These are phyloP conservation scores for Thomomys bottae DNA, from an alignment of 2,113 vertebrate genomes.

Conservation along the genomic window DNA sequence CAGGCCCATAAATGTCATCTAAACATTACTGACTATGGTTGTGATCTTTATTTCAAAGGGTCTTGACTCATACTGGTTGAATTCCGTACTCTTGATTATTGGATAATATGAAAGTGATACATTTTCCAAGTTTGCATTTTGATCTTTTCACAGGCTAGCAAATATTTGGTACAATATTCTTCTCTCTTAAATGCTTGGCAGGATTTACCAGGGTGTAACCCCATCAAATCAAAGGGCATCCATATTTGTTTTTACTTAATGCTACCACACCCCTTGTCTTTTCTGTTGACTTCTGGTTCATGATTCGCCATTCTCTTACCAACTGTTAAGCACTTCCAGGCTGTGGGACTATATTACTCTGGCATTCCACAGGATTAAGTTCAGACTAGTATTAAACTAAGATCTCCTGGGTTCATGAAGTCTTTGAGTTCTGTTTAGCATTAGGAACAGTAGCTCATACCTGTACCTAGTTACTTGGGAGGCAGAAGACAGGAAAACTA, in stretches of 20 bases:
- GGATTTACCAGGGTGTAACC: not conserved
- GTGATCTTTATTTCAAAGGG: not conserved
- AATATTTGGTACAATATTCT: not conserved
- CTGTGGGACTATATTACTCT: not conserved
- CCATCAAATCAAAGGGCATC: not conserved
- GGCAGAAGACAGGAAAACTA: no score
- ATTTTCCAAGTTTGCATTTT: not conserved
- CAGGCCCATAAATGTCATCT: not conserved
- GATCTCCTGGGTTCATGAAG: constrained; percentile 30
- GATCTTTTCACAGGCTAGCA: no score
- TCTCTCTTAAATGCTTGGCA: not conserved
- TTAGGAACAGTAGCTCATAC: no score
- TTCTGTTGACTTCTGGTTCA: not conserved
- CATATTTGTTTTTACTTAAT: not conserved
- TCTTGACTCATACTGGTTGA: not conserved
- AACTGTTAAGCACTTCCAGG: not conserved
- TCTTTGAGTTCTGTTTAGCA: not conserved
- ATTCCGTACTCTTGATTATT: not conserved
- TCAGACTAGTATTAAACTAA: not conserved
- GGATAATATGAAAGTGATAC: not conserved
- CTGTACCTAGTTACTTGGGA: no score
- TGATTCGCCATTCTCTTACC: not conserved
- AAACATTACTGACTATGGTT: not conserved
- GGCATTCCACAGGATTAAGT: constrained; percentile 1
- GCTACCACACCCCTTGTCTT: not conserved